Evolutionary conservation across 2,888 invertebrate genomes (phyloP).

Genomic region (Physocephala rufipes): DNA sequence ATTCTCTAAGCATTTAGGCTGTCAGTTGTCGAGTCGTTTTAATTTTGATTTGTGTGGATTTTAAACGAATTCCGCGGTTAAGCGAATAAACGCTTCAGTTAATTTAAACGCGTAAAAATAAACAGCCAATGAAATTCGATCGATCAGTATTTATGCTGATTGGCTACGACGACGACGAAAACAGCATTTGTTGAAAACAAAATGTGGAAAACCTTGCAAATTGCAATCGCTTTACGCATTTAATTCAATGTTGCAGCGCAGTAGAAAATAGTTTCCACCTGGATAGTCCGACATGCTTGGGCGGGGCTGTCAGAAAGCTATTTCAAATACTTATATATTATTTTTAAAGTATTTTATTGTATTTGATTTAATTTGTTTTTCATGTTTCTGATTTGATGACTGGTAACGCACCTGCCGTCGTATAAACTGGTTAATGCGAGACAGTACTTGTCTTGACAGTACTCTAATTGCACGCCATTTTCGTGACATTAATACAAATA

Average conservation of each 20-base stretch:
- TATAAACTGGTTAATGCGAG: not conserved
- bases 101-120: not conserved
- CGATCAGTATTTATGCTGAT: slow-evolving; percentile 39
- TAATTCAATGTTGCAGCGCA: not conserved
- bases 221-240: not conserved
- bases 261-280: not conserved
- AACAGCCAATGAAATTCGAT: slow-evolving; percentile 42
- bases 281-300: not conserved
- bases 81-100: not conserved
- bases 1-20: too few relatives aligned
- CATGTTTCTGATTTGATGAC: not conserved
- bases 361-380: not conserved
- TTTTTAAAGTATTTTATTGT: not conserved
- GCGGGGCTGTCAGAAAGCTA: slow-evolving; percentile 24
- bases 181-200: slow-evolving; percentile 26
- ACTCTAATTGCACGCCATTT: not conserved
- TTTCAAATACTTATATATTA: not conserved
- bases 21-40: too few relatives aligned
- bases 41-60: too few relatives aligned
- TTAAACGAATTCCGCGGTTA: too few relatives aligned
- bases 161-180: slow-evolving; percentile 41
- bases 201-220: slow-evolving; percentile 41
- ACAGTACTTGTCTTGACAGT: not conserved
- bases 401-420: not conserved
- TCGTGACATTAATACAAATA: not conserved